These are phyloP conservation scores for Nipponacmea schrenckii DNA, from an alignment of 2,888 invertebrate genomes.

Conservation along the genomic window DNA sequence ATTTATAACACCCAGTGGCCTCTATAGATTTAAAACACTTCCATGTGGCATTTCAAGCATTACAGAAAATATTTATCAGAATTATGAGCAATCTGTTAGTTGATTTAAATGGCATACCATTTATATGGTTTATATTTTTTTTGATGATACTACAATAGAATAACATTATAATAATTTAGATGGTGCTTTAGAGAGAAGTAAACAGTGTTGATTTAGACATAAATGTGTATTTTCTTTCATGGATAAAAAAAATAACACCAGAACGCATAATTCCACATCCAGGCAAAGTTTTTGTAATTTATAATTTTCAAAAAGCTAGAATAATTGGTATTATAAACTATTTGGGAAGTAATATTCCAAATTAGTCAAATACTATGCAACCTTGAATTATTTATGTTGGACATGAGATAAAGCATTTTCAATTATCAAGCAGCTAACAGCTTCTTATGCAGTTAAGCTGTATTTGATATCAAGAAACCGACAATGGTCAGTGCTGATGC, in stretches of 20 bases:
- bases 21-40: too few relatives aligned
- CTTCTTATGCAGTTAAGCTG: too few relatives aligned
- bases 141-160: neutral
- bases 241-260: neutral
- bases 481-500: too few relatives aligned
- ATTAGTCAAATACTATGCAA: neutral
- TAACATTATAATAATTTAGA: neutral
- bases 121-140: neutral
- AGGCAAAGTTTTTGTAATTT: neutral
- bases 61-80: neutral
- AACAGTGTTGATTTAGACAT: neutral
- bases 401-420: too few relatives aligned
- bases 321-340: neutral
- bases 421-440: too few relatives aligned
- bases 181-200: neutral
- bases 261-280: neutral
- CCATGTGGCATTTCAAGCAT: too few relatives aligned
- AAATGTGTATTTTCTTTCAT: neutral
- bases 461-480: too few relatives aligned
- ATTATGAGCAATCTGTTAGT: neutral
- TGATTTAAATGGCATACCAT: neutral
- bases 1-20: too few relatives aligned
- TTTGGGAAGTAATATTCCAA: neutral
- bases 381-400: neutral
- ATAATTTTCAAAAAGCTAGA: neutral